Evolutionary conservation across 2,113 vertebrate genomes (phyloP).

Genomic region (Corydoras maculifer): DNA sequence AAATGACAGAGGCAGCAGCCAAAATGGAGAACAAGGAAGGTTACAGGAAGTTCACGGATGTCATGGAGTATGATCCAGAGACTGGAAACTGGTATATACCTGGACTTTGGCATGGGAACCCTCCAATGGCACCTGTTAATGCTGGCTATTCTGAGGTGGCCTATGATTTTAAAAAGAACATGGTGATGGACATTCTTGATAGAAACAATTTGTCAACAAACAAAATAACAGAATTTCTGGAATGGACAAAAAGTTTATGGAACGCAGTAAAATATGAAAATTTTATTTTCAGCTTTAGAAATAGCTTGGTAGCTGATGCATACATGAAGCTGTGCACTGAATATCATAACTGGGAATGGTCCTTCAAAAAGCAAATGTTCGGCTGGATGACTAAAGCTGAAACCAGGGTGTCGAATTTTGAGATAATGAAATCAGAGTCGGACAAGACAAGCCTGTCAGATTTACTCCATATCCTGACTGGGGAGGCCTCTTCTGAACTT

Average conservation of each 20-base stretch:
- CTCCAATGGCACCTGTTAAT: constrained; percentile 63
- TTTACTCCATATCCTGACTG: constrained; percentile 20
- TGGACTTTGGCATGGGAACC: constrained; percentile 63
- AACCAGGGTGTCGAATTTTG: constrained; percentile 51
- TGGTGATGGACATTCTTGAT: constrained; percentile 35
- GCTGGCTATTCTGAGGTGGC: constrained; percentile 55
- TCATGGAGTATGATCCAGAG: constrained; percentile 56
- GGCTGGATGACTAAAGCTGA: constrained; percentile 47
- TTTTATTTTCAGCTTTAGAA: constrained; percentile 65
- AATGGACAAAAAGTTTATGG: constrained; percentile 57
- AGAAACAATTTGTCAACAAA: constrained; percentile 19
- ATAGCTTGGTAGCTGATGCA: constrained; percentile 59
- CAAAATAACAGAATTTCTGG: constrained; percentile 44
- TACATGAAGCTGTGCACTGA: constrained; percentile 54
- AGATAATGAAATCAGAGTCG: constrained; percentile 23
- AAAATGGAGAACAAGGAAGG: constrained; percentile 62
- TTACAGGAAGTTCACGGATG: constrained; percentile 53
- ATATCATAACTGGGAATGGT: constrained; percentile 58
- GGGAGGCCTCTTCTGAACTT: constrained; percentile 36
- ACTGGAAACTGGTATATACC: constrained; percentile 59
- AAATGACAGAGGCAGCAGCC: constrained; percentile 58
- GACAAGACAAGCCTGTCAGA: constrained; percentile 24
- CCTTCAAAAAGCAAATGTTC: constrained; percentile 51
- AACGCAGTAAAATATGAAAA: constrained; percentile 61
- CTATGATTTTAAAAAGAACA: constrained; percentile 57